Evolutionary conservation across 2,888 invertebrate species (phyloP), one percentile per base, ranked within the genome.

Genomic region (Acrobasis consociella): DNA sequence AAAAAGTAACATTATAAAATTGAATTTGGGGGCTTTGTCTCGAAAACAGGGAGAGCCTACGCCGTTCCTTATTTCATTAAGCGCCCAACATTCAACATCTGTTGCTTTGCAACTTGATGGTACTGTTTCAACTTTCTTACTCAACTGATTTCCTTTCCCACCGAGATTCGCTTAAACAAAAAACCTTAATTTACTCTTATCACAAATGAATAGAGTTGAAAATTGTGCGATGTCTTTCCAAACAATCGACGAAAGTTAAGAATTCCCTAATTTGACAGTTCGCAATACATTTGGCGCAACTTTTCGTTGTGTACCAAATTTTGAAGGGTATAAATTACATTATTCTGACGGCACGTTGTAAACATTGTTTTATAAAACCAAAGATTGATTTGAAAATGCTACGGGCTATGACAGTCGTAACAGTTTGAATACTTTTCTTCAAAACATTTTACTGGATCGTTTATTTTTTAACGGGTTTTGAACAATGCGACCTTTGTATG

Each of bases 31-130:
- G 65, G 68, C 64, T 69, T 69, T 67, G 64, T 64, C 53, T 69
- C 64, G 67, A 69, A 70, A 70, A 72, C 67, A 72, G 70, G 31
- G 31, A 5, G 31, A 31, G 69, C 68, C 70, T 67, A 63, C 69
- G 70, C 51, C 69, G 68, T 71, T 76, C 73, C 74, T 80, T 78
- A 81, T 85, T 86, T 85, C 81, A 85, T 86, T 85, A 85, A 77
- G 78, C 77, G 74, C 68, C 74, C 77, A 31, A 31, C 31, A 31
- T 5, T 72, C 75, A 83, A 78, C 86, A 87, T 86, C 86, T 87
- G 85, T 82, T 86, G 81, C 85, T 83, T 76, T 76, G 75, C 82
- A 85, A 86, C 82, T 85, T 81, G 80, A 81, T 77, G 82, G 80
- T 80, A 74, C 81, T 83, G 82, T 81, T 81, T 80, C 72, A 83